Base-by-base conservation (phyloP, 2,888 invertebrate species). In the Hypolimnas misippus region DNA sequence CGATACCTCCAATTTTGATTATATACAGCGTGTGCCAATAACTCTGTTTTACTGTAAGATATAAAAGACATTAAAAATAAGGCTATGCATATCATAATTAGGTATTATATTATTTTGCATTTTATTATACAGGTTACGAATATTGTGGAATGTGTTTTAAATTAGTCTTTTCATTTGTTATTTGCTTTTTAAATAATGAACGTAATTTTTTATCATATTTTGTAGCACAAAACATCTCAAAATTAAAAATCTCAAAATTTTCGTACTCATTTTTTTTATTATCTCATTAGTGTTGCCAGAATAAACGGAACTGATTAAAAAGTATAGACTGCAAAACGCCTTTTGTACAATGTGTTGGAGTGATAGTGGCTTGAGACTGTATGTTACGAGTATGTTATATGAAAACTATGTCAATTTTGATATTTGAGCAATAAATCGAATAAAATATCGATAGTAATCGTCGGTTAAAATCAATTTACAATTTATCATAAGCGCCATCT, bases 321-420 rank as follows among this genome's bases (percentile, higher is more conserved):
- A 40, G 52, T 57, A 38, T 56, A 64, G 64, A 64, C 64, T 64
- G 64, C 38, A 46, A 25, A 57, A 49, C 50, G 65, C 65, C 65
- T 65, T 65, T 62, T 33, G 14, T 42, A 57, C 52, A 63, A 57
- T 29, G 14, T 42, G 21, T 57, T 49, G 49, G 46, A 19, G 31
- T 25, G 8, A 25, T 38, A 31, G 14, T 42, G 40, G 44, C 10
- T 50, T 42, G 51, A 14, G 56, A 42, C 19, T 46, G 52, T 29
- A 44, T 35, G 35, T 53, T 52, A 33, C 5, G 42, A 46, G n/a
- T n/a, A n/a, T 38, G 19, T 31, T 52, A 29, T 49, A n/a, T 17
- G 16, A 46, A 8, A 8, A 29, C 25, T 25, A 14, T 14, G 25
- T 49, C 21, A 25, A 29, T 49, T 29, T 49, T 14, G 7, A 25